A percentile compares a stretch with the other conserved stretches of the same genome.
phyloP scores from a whole-genome alignment of 2,797 vertebrate species.

The Alca torda region DNA sequence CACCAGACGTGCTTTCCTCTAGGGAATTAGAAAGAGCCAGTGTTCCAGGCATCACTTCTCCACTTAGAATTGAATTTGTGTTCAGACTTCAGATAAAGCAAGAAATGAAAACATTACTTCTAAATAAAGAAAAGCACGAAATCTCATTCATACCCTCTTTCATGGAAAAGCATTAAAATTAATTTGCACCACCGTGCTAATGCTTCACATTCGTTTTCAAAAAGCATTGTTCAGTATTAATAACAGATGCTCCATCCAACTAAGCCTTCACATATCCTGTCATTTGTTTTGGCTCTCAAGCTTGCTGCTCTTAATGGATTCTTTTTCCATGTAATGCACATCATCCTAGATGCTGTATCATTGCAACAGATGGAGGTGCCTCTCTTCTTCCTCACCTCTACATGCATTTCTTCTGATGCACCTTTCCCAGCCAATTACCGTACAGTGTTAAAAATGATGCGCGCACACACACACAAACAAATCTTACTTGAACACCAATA shows the following conservation, averaged over 20 bases:
- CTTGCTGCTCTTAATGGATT: conserved; percentile 22
- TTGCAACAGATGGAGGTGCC: neutral
- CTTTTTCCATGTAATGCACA: conserved; percentile 8
- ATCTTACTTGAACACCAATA: neutral
- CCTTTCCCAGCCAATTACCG: neutral
- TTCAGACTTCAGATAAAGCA: conserved; percentile 10
- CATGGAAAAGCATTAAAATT: conserved; percentile 33
- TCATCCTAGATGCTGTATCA: neutral
- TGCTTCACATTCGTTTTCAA: conserved; percentile 19
- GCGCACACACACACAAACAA: neutral
- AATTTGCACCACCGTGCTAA: conserved; percentile 18
- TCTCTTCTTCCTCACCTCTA: neutral
- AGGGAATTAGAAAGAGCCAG: neutral
- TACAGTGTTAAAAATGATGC: neutral
- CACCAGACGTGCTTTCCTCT: neutral
- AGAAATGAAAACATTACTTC: conserved; percentile 22
- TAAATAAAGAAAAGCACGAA: conserved; percentile 21
- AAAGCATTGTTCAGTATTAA: conserved; percentile 33
- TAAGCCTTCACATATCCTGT: conserved; percentile 44
- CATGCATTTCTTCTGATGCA: neutral
- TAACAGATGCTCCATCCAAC: conserved; percentile 31
- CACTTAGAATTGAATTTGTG: neutral
- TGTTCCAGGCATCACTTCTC: neutral
- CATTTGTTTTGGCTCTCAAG: conserved; percentile 45
- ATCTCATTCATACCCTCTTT: neutral